Conservation (phyloP, 1,140 invertebrate species). For the Atopsyche davidsoni region DNA sequence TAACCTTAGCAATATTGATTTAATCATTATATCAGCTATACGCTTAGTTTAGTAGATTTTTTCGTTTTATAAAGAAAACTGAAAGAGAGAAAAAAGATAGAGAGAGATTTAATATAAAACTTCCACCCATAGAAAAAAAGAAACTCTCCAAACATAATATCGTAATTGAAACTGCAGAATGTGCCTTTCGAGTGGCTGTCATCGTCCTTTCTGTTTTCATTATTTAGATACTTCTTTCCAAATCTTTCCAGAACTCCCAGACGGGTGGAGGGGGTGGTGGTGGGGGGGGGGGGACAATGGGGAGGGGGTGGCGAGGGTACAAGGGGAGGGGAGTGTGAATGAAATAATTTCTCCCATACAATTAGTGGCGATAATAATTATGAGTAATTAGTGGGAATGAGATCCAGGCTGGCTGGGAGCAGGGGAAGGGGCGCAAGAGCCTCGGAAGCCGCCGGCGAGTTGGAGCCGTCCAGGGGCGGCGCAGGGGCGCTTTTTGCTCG, state of each 20-base stretch:
- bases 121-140: too few relatives aligned
- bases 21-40: too few relatives aligned
- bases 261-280: neutral
- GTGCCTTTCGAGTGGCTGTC: neutral
- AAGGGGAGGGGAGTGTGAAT: conserved; percentile 30
- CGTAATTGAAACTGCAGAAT: conserved; percentile 9
- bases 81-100: too few relatives aligned
- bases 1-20: too few relatives aligned
- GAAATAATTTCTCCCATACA: conserved; percentile 30
- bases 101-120: too few relatives aligned
- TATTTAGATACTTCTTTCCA: neutral
- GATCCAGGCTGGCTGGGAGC: conserved; percentile 18
- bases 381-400: conserved; percentile 32
- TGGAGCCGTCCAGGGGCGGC: neutral
- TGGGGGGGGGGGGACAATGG: conserved; percentile 6
- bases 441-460: neutral
- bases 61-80: too few relatives aligned
- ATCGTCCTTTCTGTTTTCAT: too few relatives aligned
- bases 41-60: too few relatives aligned
- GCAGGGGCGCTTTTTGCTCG: conserved; percentile 7
- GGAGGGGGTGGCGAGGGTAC: neutral
- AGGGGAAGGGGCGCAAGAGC: conserved; percentile 1
- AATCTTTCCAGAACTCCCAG: neutral
- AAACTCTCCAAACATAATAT: too few relatives aligned
- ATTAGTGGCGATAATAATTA: conserved; percentile 30